These are phyloP conservation scores for Diarsia rubi DNA, from an alignment of 2,888 invertebrate species.

Conservation along the genomic window DNA sequence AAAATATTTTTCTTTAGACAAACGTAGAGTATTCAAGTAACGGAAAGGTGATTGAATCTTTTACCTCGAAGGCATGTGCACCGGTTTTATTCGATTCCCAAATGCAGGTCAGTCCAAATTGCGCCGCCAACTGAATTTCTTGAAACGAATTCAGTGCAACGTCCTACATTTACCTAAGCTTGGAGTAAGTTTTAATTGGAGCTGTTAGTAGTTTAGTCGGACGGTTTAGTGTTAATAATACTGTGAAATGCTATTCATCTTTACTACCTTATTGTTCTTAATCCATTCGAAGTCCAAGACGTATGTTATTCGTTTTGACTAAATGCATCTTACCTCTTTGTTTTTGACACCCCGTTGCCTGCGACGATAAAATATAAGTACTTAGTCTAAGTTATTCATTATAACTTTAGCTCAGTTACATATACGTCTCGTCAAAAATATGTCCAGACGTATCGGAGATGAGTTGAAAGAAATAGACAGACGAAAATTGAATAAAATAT, in stretches of 20 bases:
- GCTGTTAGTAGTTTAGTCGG: slow-evolving; percentile 2
- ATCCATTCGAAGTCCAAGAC: background rate
- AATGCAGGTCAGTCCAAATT: slow-evolving; percentile 63
- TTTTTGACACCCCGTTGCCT: no score
- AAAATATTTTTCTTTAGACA: slow-evolving; percentile 33
- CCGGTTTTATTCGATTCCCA: slow-evolving; percentile 62
- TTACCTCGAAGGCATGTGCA: slow-evolving; percentile 56
- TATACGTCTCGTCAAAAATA: no score
- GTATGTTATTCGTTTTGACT: no score
- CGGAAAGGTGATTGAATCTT: slow-evolving; percentile 62
- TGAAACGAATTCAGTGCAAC: slow-evolving; percentile 37
- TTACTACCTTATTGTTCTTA: background rate
- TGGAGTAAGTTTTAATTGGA: slow-evolving; percentile 30
- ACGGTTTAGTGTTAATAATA: slow-evolving; percentile 4
- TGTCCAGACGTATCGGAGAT: no score
- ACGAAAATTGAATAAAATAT: no score
- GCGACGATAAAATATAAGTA: no score
- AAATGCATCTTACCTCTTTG: no score
- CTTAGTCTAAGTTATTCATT: no score
- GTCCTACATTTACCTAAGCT: slow-evolving; percentile 40
- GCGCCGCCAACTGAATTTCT: slow-evolving; percentile 47
- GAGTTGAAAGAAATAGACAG: no score
- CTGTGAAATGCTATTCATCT: background rate
- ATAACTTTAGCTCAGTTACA: no score
- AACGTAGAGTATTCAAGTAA: slow-evolving; percentile 50